A percentile compares a stretch with the other conserved stretches of the same genome.
phyloP scores from a whole-genome alignment of 2,113 vertebrate species.

The Australoheros scitulus region DNA sequence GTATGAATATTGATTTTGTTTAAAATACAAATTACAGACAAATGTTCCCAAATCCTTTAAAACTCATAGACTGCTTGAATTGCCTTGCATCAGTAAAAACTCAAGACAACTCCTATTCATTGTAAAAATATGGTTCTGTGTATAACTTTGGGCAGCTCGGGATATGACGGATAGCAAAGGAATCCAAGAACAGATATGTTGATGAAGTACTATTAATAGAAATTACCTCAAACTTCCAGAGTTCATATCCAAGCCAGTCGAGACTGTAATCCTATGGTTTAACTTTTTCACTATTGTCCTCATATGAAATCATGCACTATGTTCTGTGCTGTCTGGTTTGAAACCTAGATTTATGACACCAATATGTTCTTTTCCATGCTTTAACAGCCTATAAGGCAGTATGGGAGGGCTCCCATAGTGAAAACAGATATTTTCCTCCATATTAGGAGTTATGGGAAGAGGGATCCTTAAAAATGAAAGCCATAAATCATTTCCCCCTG shows the following conservation, averaged over 20 bases:
- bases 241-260: conserved; percentile 64
- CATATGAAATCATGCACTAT: conserved; percentile 58
- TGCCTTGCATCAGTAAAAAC: conserved; percentile 18
- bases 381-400: conserved; percentile 78
- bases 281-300: conserved; percentile 66
- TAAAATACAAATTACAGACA: conserved; percentile 16
- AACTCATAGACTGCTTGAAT: conserved; percentile 20
- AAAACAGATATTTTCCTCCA: conserved; percentile 82
- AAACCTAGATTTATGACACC: conserved; percentile 83
- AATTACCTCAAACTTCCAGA: conserved; percentile 61
- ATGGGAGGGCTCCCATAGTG: conserved; percentile 74
- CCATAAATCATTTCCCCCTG: conserved; percentile 79
- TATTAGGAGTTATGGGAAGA: conserved; percentile 80
- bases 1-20: neutral
- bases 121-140: conserved; percentile 8
- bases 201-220: conserved; percentile 68
- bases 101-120: conserved; percentile 11
- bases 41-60: conserved; percentile 20
- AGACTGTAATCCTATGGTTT: conserved; percentile 64
- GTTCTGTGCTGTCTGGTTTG: conserved; percentile 73
- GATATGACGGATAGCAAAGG: conserved; percentile 43
- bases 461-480: conserved; percentile 82
- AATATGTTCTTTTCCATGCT: conserved; percentile 82
- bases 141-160: conserved; percentile 26
- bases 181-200: conserved; percentile 49